Evolutionary conservation across 2,797 vertebrate genomes (phyloP).

Genomic region (Rhinella marina): DNA sequence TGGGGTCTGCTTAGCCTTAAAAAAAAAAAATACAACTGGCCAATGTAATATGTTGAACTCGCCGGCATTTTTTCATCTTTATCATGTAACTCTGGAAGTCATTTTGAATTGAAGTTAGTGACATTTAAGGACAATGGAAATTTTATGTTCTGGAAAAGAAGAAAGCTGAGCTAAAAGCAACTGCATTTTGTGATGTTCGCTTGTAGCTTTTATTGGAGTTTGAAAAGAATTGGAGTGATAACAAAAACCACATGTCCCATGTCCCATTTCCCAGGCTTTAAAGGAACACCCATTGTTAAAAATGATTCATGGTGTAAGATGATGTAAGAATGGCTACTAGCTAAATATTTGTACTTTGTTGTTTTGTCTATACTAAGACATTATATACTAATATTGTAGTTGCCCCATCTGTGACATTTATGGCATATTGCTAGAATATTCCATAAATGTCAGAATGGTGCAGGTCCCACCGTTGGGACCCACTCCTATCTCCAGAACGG

Average conservation of each 20-base stretch:
- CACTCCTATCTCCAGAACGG: no score
- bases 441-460: no score
- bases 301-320: neutral
- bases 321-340: neutral
- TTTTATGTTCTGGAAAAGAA: neutral
- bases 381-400: no score
- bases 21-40: neutral
- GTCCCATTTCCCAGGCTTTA: neutral
- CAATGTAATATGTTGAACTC: neutral
- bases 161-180: neutral
- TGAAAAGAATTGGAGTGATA: neutral
- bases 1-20: no score
- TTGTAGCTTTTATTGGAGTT: constrained; percentile 6
- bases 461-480: no score
- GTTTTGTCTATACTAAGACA: neutral
- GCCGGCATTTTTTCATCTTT: neutral
- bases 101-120: neutral
- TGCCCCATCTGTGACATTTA: no score
- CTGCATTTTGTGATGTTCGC: constrained; percentile 8
- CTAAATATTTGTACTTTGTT: neutral
- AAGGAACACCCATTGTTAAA: neutral
- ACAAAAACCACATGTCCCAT: constrained; percentile 5
- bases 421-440: no score
- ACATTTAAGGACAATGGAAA: constrained; percentile 11
- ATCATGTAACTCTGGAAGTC: neutral